Percentiles rank a stretch among this genome's conserved stretches.
phyloP scores from a whole-genome alignment of 1,140 invertebrate genomes.

The Scaptomyza graminum region DNA sequence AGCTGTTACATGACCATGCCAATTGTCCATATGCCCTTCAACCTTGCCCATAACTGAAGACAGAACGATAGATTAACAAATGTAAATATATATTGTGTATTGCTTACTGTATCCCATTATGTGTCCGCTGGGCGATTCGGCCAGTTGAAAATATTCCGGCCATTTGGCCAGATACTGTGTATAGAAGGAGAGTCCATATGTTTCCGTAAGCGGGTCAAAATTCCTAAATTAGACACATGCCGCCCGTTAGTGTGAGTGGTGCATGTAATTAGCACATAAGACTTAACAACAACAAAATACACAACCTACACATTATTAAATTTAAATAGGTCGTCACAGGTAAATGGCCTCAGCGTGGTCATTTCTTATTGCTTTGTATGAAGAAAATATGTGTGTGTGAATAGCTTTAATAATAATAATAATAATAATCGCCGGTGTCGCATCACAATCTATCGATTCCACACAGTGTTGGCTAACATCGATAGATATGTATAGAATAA shows the following conservation, averaged over 20 bases:
- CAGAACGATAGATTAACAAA: not conserved
- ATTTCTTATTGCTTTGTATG: constrained; percentile 85
- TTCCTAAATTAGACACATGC: constrained; percentile 87
- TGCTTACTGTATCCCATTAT: constrained; percentile 99
- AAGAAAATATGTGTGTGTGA: no score
- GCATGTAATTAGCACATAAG: not conserved
- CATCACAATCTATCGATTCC: constrained; percentile 4
- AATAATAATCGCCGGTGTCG: constrained; percentile 5
- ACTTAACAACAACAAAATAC: no score
- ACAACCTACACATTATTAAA: constrained; percentile 98
- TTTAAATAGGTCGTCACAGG: constrained; percentile 96
- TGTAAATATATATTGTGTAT: not conserved
- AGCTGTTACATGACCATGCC: constrained; percentile 99
- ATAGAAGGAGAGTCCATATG: constrained; percentile 98
- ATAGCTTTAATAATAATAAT: no score
- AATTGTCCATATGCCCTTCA: constrained; percentile 96
- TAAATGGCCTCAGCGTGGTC: constrained; percentile 97
- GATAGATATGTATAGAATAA: not conserved
- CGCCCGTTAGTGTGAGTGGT: not conserved
- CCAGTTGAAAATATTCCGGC: constrained; percentile 99
- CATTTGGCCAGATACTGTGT: constrained; percentile 98
- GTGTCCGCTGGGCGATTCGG: constrained; percentile 96
- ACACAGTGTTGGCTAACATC: not conserved
- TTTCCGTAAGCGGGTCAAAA: constrained; percentile 98
- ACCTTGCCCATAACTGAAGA: constrained; percentile 98